Evolutionary conservation across 1,140 invertebrate genomes (phyloP).

Genomic region (Drosophila suzukii): DNA sequence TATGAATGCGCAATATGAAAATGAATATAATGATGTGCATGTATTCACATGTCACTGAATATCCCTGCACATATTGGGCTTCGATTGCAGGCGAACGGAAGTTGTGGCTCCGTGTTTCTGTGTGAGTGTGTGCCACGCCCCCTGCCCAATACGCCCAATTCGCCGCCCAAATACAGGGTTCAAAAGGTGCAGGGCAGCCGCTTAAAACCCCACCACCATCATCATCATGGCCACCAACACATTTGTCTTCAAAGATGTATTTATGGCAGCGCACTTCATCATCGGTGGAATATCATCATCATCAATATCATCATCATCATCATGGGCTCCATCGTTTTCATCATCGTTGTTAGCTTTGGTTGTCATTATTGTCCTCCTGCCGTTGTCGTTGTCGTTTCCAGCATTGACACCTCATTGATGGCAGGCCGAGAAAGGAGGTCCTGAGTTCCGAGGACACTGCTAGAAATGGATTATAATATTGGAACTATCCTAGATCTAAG

Average conservation of each 20-base stretch:
- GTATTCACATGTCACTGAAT: conserved; percentile 8
- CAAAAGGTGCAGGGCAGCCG: neutral
- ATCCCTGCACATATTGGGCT: conserved; percentile 34
- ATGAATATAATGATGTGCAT: conserved; percentile 47
- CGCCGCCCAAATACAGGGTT: neutral
- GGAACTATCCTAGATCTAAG: neutral
- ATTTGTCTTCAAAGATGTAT: conserved; percentile 66
- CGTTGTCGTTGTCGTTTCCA: conserved; percentile 24
- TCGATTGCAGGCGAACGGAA: conserved; percentile 34
- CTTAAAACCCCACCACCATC: conserved; percentile 6
- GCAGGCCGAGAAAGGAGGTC: conserved; percentile 4
- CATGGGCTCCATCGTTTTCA: conserved; percentile 26
- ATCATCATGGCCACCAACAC: conserved; percentile 9
- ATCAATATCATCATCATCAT: conserved; percentile 11
- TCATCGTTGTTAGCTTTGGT: conserved; percentile 45
- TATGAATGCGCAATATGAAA: conserved; percentile 43
- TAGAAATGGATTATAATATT: neutral
- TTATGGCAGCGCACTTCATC: conserved; percentile 64
- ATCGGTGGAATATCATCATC: conserved; percentile 30
- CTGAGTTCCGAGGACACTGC: conserved; percentile 10
- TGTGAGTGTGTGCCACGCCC: neutral
- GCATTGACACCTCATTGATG: conserved; percentile 58
- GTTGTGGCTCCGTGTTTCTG: neutral
- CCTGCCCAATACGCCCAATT: neutral
- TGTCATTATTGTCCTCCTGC: conserved; percentile 55